Evolutionary conservation across 2,888 invertebrate species (phyloP).

Genomic region (Myopa testacea): DNA sequence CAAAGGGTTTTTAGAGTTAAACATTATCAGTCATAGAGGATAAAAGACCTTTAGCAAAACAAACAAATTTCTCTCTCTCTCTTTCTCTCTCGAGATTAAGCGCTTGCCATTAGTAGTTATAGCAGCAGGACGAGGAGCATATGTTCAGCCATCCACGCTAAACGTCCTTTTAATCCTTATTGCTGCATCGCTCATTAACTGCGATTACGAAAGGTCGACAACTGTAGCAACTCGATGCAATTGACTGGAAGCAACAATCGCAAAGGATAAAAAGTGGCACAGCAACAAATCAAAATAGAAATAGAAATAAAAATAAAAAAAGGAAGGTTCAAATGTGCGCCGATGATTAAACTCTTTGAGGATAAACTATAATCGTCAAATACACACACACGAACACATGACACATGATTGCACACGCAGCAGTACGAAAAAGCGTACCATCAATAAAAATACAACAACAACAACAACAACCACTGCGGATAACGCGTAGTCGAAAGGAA

Average conservation of each 20-base stretch:
- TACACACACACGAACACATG: conserved; percentile 5
- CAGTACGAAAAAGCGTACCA: conserved; percentile 46
- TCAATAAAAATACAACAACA: conserved; percentile 52
- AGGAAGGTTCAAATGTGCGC: conserved; percentile 43
- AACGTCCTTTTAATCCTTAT: not conserved
- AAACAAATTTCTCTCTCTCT: too few species aligned
- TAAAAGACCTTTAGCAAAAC: too few species aligned
- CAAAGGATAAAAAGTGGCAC: conserved; percentile 24
- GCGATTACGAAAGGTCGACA: conserved; percentile 45
- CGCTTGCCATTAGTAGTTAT: too few species aligned
- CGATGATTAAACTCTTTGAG: conserved; percentile 51
- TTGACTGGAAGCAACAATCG: conserved; percentile 56
- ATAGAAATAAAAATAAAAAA: conserved; percentile 1
- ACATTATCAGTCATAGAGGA: too few species aligned
- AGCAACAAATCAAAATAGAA: conserved; percentile 8
- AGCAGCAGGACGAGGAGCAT: too few species aligned
- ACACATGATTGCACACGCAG: too few species aligned
- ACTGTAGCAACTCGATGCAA: conserved; percentile 60
- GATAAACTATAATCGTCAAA: not conserved
- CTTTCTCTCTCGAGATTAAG: too few species aligned
- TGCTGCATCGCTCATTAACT: conserved; percentile 36
- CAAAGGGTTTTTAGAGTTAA: too few species aligned
- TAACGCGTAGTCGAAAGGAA: not conserved
- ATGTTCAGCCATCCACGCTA: not conserved
- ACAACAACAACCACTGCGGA: conserved; percentile 9